Base-by-base conservation (phyloP, 2,888 invertebrate genomes). In the Micropterix aruncella region DNA sequence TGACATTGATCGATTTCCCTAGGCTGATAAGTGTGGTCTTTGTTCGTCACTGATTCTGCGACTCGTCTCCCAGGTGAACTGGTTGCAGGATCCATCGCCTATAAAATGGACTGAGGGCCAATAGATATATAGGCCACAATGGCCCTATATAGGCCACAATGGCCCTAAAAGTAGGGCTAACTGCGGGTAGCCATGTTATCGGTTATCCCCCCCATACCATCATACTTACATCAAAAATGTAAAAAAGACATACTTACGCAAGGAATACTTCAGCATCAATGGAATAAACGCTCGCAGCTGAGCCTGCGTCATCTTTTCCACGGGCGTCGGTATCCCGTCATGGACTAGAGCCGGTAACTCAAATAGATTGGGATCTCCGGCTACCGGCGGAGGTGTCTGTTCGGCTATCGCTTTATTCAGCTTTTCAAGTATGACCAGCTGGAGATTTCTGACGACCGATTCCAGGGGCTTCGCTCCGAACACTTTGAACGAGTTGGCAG, bases 241-340 rank as follows among this genome's bases (percentile, higher is more conserved):
- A n/a, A n/a, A n/a, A n/a, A n/a, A n/a, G n/a, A n/a, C 27, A 27
- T 7, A 47, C 64, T 65, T 55, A 57, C 89, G 93, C 53, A 95
- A 95, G 3, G 94, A 94, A 66, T 94, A 95, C 69, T 96, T 96
- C 58, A 96, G 74, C 95, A 96, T 96, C 55, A 96, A 77, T 50
- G 95, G 95, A 56, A 96, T 96, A 66, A 96, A 96, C 47, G 94
- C 94, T 56, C 96, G 69, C 47, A 96, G 72, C 67, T 96, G 95
- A 44, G 95, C 95, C 73, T 95, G 94, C 37, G 95, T 96, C 96
- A 96, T 96, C 76, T 96, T 96, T 70, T 96, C 95, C 1, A 96
- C 94, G 14, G 95, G 94, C 48, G 95, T 96, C 50, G 95, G 95
- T 62, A 95, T 96, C 50, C 95, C 95, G 68, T 96, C 95, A 57